A percentile compares a stretch with the other conserved stretches of the same genome.
These are phyloP conservation scores for Bruchidius siliquastri DNA, from an alignment of 2,888 invertebrate genomes.

Conservation along the genomic window DNA sequence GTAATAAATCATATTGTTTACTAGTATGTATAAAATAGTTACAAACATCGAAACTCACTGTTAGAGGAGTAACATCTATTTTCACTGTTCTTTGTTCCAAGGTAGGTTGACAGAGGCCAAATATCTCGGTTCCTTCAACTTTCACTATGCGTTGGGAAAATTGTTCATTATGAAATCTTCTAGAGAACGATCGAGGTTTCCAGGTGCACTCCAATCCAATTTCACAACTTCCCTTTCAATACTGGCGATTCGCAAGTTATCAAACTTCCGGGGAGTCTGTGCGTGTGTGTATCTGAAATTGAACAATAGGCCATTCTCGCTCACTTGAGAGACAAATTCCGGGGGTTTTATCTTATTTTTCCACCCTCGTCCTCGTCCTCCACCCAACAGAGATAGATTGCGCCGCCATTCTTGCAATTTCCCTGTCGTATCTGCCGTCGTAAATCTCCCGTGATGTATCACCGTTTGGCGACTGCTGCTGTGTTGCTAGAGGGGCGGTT, in stretches of 20 bases:
- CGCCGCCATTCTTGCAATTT: conserved; percentile 90
- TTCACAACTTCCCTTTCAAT: neutral
- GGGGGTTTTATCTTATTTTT: conserved; percentile 49
- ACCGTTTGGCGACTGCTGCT: conserved; percentile 47
- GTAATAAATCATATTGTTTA: too few species aligned
- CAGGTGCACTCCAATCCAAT: neutral
- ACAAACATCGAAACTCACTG: too few species aligned
- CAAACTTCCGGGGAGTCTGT: neutral
- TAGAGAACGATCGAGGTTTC: too few species aligned
- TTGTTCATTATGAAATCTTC: too few species aligned
- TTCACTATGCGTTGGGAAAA: too few species aligned
- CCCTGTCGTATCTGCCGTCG: conserved; percentile 87
- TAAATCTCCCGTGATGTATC: conserved; percentile 83
- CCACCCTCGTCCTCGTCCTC: conserved; percentile 47
- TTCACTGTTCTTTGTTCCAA: too few species aligned
- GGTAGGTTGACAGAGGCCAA: too few species aligned
- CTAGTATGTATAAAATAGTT: too few species aligned
- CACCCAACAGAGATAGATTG: conserved; percentile 78
- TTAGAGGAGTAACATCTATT: too few species aligned
- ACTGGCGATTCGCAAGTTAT: neutral
- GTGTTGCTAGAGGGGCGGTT: conserved; percentile 23
- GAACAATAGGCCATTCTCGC: conserved; percentile 45
- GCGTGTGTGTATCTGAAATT: conserved; percentile 36
- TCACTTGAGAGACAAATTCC: conserved; percentile 48
- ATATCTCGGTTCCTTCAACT: too few species aligned